phyloP scores from a whole-genome alignment of 37 sponge, comb jelly and placozoan genomes.

The Sycon ciliatum region DNA sequence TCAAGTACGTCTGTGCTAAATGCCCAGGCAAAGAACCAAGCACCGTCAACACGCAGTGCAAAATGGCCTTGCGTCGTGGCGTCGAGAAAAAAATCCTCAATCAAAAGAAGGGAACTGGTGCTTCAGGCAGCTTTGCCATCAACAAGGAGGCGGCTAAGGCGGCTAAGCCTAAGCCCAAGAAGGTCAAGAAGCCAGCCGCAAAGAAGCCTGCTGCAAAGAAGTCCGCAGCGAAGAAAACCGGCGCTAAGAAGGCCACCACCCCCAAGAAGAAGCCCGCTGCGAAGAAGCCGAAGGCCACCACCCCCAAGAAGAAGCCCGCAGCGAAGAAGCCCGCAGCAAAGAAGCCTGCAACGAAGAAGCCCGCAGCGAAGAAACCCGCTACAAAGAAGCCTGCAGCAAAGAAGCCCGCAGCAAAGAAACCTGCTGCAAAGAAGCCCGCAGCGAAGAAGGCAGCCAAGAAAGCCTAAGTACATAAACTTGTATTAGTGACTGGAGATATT shows the following conservation, averaged over 20 bases:
- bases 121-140: slow-evolving; percentile 76
- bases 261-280: slow-evolving; percentile 22
- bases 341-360: too few relatives aligned
- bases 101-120: slow-evolving; percentile 75
- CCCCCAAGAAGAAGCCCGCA: neutral
- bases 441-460: too few relatives aligned
- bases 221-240: too few relatives aligned
- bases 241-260: slow-evolving; percentile 19
- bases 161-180: too few relatives aligned
- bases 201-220: slow-evolving; percentile 26
- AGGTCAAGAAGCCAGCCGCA: slow-evolving; percentile 13
- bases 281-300: too few relatives aligned
- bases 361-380: too few relatives aligned
- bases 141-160: slow-evolving; percentile 35
- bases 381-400: too few relatives aligned
- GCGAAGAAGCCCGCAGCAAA: slow-evolving; percentile 14
- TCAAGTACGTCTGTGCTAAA: slow-evolving; percentile 77
- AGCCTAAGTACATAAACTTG: too few relatives aligned
- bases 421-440: too few relatives aligned
- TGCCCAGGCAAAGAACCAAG: slow-evolving; percentile 59
- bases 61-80: slow-evolving; percentile 53
- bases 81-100: slow-evolving; percentile 43
- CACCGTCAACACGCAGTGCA: slow-evolving; percentile 51
- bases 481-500: too few relatives aligned
- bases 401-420: too few relatives aligned